phyloP scores from a whole-genome alignment of 2,113 vertebrate genomes.

The Lutjanus erythropterus region DNA sequence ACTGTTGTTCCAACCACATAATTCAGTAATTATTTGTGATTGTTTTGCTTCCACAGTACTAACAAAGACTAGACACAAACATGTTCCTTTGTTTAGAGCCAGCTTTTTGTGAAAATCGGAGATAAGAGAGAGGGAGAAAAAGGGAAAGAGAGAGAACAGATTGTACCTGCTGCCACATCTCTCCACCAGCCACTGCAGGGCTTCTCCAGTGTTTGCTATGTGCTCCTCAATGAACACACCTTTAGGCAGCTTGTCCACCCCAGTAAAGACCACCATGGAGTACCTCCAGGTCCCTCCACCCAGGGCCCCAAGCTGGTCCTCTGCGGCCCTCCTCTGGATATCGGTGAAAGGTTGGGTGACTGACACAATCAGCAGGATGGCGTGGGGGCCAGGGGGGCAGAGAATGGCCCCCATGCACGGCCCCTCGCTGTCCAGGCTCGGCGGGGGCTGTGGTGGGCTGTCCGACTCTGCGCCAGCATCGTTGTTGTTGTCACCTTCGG shows the following conservation, averaged over 20 bases:
- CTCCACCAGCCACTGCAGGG: constrained; percentile 85
- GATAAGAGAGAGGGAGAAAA: background rate
- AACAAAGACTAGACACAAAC: background rate
- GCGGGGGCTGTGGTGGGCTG: constrained; percentile 30
- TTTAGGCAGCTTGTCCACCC: constrained; percentile 78
- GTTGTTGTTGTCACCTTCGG: constrained; percentile 33
- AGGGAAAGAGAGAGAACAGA: background rate
- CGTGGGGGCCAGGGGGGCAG: constrained; percentile 83
- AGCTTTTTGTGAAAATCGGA: background rate
- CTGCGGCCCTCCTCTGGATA: constrained; percentile 74
- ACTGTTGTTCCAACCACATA: background rate
- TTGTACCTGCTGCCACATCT: constrained; percentile 82
- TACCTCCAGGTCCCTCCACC: constrained; percentile 84
- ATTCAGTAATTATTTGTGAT: background rate
- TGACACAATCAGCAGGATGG: constrained; percentile 81
- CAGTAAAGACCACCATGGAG: constrained; percentile 83
- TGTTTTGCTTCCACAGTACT: background rate
- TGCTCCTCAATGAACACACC: constrained; percentile 83
- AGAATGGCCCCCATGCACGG: constrained; percentile 82
- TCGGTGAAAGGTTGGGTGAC: constrained; percentile 80
- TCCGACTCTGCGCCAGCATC: constrained; percentile 62
- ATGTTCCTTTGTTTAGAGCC: background rate
- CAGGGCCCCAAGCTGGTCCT: constrained; percentile 78
- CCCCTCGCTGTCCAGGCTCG: constrained; percentile 78
- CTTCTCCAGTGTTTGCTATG: constrained; percentile 80